These are phyloP conservation scores for Tanytarsus gracilentus DNA, from an alignment of 2,888 invertebrate species.

Conservation along the genomic window DNA sequence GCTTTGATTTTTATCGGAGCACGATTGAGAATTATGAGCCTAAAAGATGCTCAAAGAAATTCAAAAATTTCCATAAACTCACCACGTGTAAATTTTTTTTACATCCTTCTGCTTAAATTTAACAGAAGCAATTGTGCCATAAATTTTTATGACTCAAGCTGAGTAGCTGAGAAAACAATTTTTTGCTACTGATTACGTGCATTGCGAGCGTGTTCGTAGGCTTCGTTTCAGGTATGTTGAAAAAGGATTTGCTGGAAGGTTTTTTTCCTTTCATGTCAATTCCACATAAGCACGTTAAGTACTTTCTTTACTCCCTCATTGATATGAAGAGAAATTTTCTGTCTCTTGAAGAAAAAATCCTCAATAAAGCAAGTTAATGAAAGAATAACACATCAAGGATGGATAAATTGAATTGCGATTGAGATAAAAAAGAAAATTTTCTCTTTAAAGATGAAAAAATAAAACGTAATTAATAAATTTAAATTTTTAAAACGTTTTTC, in stretches of 20 bases:
- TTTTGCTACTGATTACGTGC: slow-evolving; percentile 6
- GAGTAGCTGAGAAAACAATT: neutral
- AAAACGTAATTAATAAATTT: neutral
- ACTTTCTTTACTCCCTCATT: neutral
- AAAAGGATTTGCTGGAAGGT: neutral
- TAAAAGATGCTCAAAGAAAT: too few species aligned
- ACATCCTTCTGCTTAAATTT: too few species aligned
- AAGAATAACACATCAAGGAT: slow-evolving; percentile 19
- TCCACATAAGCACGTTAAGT: neutral
- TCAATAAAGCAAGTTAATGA: slow-evolving; percentile 16
- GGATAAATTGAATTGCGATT: slow-evolving; percentile 4
- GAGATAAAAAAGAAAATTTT: neutral
- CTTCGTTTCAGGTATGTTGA: neutral
- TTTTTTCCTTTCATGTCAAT: neutral
- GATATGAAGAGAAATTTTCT: neutral
- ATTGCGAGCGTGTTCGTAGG: too few species aligned
- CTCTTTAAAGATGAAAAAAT: neutral
- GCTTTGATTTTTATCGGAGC: too few species aligned
- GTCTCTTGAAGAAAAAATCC: neutral
- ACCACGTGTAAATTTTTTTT: too few species aligned
- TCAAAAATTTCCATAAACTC: too few species aligned
- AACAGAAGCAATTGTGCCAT: too few species aligned
- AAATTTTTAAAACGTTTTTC: slow-evolving; percentile 1
- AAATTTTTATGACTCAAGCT: too few species aligned
- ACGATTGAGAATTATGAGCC: too few species aligned